These are phyloP conservation scores for Carassius auratus DNA, from an alignment of 2,113 vertebrate species.

Conservation along the genomic window DNA sequence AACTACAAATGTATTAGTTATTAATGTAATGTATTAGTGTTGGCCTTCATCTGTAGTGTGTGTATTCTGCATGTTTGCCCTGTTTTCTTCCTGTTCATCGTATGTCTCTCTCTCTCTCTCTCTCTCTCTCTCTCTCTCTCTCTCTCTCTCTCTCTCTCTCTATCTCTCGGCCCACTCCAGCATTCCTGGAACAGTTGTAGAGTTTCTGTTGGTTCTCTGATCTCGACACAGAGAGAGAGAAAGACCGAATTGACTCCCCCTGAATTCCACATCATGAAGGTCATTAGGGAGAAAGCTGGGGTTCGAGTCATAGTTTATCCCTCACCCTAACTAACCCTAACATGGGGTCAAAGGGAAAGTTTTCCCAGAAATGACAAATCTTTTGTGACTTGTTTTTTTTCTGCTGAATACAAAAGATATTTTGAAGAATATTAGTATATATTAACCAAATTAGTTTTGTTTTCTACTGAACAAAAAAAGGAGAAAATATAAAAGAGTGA, in stretches of 20 bases:
- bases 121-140: not conserved
- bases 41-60: not conserved
- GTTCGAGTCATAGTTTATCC: not conserved
- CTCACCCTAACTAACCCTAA: not conserved
- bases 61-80: not conserved
- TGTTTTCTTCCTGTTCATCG: not conserved
- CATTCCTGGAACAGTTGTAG: slow-evolving; percentile 22
- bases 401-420: not conserved
- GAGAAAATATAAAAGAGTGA: not conserved
- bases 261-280: slow-evolving; percentile 18
- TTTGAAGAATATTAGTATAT: not conserved
- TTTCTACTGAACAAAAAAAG: too few relatives aligned
- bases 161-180: not conserved
- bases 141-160: not conserved
- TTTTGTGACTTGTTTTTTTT: not conserved
- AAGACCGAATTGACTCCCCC: slow-evolving; percentile 7
- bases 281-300: not conserved
- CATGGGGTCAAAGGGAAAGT: not conserved
- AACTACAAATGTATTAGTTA: too few relatives aligned
- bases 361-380: not conserved
- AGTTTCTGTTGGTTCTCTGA: slow-evolving; percentile 32
- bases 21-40: not conserved
- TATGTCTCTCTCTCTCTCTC: not conserved
- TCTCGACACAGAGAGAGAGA: not conserved
- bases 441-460: too few relatives aligned